Evolutionary conservation across 2,113 vertebrate species (phyloP).

Genomic region (Festucalex cinctus): DNA sequence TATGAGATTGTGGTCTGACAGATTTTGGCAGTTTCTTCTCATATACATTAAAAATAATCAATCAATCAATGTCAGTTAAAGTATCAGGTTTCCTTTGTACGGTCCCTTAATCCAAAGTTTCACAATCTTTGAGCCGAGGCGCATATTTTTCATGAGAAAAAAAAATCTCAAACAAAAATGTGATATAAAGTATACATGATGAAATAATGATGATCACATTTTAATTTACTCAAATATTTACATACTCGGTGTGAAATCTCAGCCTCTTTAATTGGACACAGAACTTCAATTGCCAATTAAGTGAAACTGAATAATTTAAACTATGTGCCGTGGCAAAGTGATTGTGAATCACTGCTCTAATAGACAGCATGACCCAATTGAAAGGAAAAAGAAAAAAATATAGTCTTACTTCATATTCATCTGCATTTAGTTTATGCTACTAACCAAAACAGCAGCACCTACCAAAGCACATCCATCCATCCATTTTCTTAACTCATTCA

Average conservation of each 20-base stretch:
- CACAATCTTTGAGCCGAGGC: not conserved
- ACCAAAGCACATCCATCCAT: no score
- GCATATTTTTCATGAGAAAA: not conserved
- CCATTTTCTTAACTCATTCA: no score
- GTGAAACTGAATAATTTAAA: not conserved
- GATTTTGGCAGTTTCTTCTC: not conserved
- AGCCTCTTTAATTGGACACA: no score
- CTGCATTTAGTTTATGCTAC: not conserved
- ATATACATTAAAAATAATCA: not conserved
- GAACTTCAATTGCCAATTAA: not conserved
- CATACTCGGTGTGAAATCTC: no score
- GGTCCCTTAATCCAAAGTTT: not conserved
- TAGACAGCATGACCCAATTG: not conserved
- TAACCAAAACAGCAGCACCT: not conserved
- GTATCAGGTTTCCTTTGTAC: not conserved
- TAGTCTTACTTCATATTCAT: no score
- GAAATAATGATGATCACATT: no score
- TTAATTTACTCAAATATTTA: no score
- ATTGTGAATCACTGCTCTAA: not conserved
- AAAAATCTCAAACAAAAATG: not conserved
- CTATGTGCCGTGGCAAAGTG: not conserved
- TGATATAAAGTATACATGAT: no score
- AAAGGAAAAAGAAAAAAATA: no score
- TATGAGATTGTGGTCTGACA: constrained; percentile 10
- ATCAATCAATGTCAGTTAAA: not conserved